Evolutionary conservation across 2,888 invertebrate species (phyloP).

Genomic region (Ischnura elegans): DNA sequence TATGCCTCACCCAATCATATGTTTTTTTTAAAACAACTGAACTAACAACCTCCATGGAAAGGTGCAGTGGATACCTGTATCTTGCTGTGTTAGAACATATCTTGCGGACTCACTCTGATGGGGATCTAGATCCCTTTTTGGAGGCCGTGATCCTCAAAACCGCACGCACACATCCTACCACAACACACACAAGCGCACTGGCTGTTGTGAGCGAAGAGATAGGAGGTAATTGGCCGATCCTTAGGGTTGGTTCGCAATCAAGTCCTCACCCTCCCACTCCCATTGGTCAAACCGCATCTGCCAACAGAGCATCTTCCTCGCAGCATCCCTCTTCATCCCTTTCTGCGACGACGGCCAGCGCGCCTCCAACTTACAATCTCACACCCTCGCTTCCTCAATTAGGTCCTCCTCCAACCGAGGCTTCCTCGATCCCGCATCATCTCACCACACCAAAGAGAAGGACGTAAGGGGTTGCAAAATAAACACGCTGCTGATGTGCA

Average conservation of each 20-base stretch:
- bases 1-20: no score
- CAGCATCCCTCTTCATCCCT: background rate
- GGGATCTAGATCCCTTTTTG: constrained; percentile 47
- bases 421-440: background rate
- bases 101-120: constrained; percentile 48
- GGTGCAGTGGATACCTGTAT: background rate
- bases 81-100: constrained; percentile 51
- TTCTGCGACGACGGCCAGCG: background rate
- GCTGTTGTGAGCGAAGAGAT: background rate
- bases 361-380: background rate
- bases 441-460: no score
- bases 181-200: background rate
- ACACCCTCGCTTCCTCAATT: background rate
- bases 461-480: background rate
- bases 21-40: no score
- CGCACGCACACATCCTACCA: constrained; percentile 34
- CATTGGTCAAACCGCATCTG: background rate
- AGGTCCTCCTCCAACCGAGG: background rate
- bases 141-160: constrained; percentile 22
- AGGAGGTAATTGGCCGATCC: constrained; percentile 37
- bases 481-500: no score
- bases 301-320: background rate
- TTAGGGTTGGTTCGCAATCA: constrained; percentile 50
- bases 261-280: background rate
- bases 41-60: background rate